Evolutionary conservation across 53 echinoderm and acorn worm genomes (phyloP).

Genomic region (Temnopleurus reevesii): DNA sequence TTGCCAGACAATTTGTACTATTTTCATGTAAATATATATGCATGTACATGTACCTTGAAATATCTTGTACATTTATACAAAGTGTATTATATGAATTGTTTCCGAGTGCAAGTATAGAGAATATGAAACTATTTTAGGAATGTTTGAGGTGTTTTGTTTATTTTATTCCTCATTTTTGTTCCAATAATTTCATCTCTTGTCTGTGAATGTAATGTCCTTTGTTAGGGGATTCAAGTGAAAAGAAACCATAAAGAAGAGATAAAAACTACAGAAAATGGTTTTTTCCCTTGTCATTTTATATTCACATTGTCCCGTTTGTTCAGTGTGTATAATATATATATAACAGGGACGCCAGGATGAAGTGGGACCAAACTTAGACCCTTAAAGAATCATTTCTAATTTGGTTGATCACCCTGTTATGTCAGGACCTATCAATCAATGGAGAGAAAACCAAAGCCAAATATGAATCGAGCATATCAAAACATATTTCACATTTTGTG

Average conservation of each 20-base stretch:
- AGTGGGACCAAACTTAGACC: too few species aligned
- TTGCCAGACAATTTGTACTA: constrained; percentile 17
- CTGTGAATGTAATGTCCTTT: neutral
- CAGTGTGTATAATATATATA: too few species aligned
- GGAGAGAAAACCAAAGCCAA: too few species aligned
- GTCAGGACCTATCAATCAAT: too few species aligned
- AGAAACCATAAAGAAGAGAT: constrained; percentile 4
- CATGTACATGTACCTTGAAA: constrained; percentile 23
- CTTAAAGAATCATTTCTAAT: too few species aligned
- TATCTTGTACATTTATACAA: constrained; percentile 8
- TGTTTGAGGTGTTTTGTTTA: constrained; percentile 25
- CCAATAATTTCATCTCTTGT: constrained; percentile 6
- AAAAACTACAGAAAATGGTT: constrained; percentile 21
- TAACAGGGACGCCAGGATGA: too few species aligned
- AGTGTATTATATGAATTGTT: constrained; percentile 1
- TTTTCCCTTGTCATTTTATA: too few species aligned
- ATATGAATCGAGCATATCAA: too few species aligned
- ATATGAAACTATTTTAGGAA: neutral
- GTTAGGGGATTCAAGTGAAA: neutral
- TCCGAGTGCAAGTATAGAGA: constrained; percentile 41
- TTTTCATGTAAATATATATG: constrained; percentile 40
- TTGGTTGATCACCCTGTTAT: too few species aligned
- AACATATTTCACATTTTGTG: too few species aligned
- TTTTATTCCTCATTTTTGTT: constrained; percentile 36
- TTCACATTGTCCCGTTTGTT: too few species aligned